phyloP scores from a whole-genome alignment of 2,113 vertebrate species.

The Ictalurus punctatus region DNA sequence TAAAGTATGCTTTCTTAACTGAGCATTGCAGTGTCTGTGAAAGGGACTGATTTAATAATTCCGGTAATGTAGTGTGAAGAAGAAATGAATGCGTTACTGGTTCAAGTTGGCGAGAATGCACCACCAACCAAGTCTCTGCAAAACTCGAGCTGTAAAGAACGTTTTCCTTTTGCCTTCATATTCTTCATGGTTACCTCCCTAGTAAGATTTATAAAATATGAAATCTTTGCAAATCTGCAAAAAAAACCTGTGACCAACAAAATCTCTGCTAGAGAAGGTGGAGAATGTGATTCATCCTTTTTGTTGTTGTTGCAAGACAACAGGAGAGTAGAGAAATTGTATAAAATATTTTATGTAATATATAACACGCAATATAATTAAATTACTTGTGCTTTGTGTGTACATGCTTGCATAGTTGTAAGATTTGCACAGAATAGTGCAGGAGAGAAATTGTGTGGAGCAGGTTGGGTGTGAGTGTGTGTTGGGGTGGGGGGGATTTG shows the following conservation, averaged over 20 bases:
- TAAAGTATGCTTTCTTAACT: not conserved
- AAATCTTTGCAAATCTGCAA: not conserved
- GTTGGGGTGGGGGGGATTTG: conserved; percentile 50
- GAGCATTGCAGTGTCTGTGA: not conserved
- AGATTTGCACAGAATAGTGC: not conserved
- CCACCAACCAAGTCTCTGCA: not conserved
- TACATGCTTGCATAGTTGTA: not conserved
- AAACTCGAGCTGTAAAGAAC: conserved; percentile 8
- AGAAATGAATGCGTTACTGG: not conserved
- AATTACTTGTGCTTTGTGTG: not conserved
- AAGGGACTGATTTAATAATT: not conserved
- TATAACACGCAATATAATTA: no score
- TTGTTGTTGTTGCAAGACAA: not conserved
- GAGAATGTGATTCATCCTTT: not conserved
- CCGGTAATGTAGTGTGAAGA: not conserved
- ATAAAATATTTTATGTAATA: no score
- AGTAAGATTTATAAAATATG: conserved; percentile 1
- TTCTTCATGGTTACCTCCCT: not conserved
- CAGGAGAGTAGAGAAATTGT: not conserved
- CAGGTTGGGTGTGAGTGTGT: conserved; percentile 5
- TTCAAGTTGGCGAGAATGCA: conserved; percentile 2
- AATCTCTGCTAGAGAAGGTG: not conserved
- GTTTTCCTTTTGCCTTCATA: conserved; percentile 15
- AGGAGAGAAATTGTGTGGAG: conserved; percentile 10
- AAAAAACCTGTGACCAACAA: not conserved